Evolutionary conservation across 2,888 invertebrate genomes (phyloP), one percentile per base, ranked within the genome.

Genomic region (Drosophila acutilabella): DNA sequence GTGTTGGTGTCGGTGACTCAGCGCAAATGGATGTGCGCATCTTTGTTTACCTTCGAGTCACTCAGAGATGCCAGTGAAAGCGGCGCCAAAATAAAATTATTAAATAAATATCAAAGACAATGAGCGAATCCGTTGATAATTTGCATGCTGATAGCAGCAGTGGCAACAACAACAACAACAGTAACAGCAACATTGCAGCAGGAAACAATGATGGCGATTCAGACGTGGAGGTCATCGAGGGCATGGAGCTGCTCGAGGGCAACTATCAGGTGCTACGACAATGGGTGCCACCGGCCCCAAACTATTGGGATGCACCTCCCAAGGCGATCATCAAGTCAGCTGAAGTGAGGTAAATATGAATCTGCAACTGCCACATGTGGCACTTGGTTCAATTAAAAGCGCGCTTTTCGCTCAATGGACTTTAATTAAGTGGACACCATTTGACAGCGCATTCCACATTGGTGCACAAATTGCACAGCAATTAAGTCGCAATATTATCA

Each of bases 301-400:
- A 91, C 76, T 92, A 91, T 85, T 92, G 92, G 92, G 91, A 92
- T 88, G 92, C 92, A 38, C 92, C 92, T 26, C 92, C 92, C 47
- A 92, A 92, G 72, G 92, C 91, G 69, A 88, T 92, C 67, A 92
- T 92, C 70, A 92, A 92, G 64, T 91, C 91, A 23, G 92, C 92
- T 13, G 90, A 91, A 91, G 92, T 92, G 79, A 92, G 92, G 92
- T 92, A 89, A 89, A 70, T 40, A 59, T 36, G 41, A 30, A 36
- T 36, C 2, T 18, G n/a, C 4, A 48, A 45, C 42, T 58, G 41
- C 41, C 7, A 16, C 40, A 11, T 50, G 30, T 30, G 30, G 30
- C 36, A 36, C 11, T 36, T 36, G 36, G 18, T 16, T 57, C n/a
- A 38, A 58, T 58, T 48, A 11, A 18, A 14, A 38, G 14, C 14